Conservation (phyloP, 2,888 invertebrate genomes). For the Drosophila pseudotalamancana region DNA sequence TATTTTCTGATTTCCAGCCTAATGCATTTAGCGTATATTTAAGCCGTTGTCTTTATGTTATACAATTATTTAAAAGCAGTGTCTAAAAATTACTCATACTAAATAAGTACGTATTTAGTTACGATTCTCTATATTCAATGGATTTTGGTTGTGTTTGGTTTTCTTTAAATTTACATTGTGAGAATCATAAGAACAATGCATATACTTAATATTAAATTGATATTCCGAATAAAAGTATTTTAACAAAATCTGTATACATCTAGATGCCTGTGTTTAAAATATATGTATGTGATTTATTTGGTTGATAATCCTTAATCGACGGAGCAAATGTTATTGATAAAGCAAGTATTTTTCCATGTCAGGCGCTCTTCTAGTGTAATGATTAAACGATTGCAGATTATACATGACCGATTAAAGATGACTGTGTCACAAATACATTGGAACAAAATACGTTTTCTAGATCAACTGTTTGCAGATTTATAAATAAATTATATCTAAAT, state of each 20-base stretch:
- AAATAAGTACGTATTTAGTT: conserved; percentile 2
- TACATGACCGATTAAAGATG: too few species aligned
- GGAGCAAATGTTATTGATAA: too few species aligned
- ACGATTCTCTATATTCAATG: conserved; percentile 13
- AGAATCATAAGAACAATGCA: conserved; percentile 13
- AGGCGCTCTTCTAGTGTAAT: too few species aligned
- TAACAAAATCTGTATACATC: conserved; percentile 17
- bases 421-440: too few species aligned
- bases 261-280: too few species aligned
- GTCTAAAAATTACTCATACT: not conserved
- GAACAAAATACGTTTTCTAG: too few species aligned
- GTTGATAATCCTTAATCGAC: too few species aligned
- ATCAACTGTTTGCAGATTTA: too few species aligned
- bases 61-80: not conserved
- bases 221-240: conserved; percentile 58
- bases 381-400: too few species aligned
- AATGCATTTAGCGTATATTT: conserved; percentile 45
- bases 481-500: too few species aligned
- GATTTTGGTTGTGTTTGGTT: conserved; percentile 63
- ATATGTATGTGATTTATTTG: too few species aligned
- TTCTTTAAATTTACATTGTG: conserved; percentile 7
- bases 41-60: conserved; percentile 15
- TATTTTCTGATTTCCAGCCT: conserved; percentile 9
- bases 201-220: conserved; percentile 35
- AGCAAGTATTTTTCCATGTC: too few species aligned